Percentiles rank a stretch among this genome's conserved stretches.
Evolutionary conservation across 1,140 invertebrate genomes (phyloP).

Genomic region (Drosophila equinoxialis): DNA sequence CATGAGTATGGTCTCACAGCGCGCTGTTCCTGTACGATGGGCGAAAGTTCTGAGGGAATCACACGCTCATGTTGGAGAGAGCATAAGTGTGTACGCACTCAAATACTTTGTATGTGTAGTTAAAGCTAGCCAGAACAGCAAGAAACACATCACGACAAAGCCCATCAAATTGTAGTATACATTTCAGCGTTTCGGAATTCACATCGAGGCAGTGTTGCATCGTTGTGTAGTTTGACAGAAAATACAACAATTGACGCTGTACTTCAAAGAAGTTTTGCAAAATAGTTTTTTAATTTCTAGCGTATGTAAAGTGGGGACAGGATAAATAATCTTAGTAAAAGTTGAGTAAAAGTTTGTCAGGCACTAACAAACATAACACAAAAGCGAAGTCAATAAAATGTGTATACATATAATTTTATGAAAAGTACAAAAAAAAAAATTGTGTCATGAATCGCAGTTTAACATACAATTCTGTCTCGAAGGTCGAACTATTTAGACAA

Average conservation of each 20-base stretch:
- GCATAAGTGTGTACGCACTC: slow-evolving; percentile 14
- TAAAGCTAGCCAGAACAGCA: slow-evolving; percentile 12
- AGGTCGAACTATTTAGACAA: background rate
- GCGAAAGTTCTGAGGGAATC: slow-evolving; percentile 47
- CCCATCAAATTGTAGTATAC: slow-evolving; percentile 50
- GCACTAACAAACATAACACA: background rate
- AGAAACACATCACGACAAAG: slow-evolving; percentile 17
- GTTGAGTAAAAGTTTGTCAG: background rate
- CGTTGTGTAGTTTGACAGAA: background rate
- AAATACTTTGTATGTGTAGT: slow-evolving; percentile 17
- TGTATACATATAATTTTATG: slow-evolving; percentile 45
- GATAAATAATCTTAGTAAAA: background rate
- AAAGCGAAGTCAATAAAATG: slow-evolving; percentile 7
- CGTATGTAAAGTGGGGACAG: background rate
- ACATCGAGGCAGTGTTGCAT: slow-evolving; percentile 28
- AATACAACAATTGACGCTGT: slow-evolving; percentile 18
- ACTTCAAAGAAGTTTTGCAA: background rate
- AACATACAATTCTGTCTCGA: background rate
- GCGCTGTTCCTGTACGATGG: slow-evolving; percentile 27
- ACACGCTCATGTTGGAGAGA: slow-evolving; percentile 9
- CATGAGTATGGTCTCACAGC: background rate
- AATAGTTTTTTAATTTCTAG: background rate
- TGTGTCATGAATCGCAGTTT: slow-evolving; percentile 10
- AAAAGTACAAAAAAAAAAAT: slow-evolving; percentile 10
- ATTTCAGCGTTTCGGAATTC: slow-evolving; percentile 52